Evolutionary conservation across 1,140 invertebrate genomes (phyloP), one percentile per base, ranked within the genome.

Genomic region (Danaus plexippus): DNA sequence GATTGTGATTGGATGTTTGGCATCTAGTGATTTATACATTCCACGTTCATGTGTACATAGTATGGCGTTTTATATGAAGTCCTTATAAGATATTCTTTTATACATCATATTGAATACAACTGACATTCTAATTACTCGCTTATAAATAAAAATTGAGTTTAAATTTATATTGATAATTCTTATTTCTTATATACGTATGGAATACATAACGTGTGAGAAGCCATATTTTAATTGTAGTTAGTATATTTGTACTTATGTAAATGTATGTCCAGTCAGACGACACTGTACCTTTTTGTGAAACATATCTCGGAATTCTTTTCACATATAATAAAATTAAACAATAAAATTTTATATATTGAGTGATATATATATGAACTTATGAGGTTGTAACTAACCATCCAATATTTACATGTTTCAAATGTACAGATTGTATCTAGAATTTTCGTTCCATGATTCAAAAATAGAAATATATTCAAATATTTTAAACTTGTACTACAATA

Each of bases 161-260:
- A 47, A 59, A 45, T 49, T 53, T 44, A 55, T 56, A 47, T 13
- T 43, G 10, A 56, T 51, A 47, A 11, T 47, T 12, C 13, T 52
- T 42, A 44, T 47, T 43, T 18, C 22, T 15, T 43, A 40, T 12
- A 62, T 67, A 58, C 61, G 51, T 70, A 61, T 55, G 53, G 64
- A 62, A 57, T 60, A 55, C 56, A 59, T 68, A 65, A 70, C 61
- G 67, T 61, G 57, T 61, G 47, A 69, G 66, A 32, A 75, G 71
- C 73, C 72, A 81, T 80, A 78, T 77, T 72, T 67, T 69, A 70
- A 46, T 59, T 64, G 67, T 75, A 73, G 60, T 70, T 76, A 68
- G 73, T 74, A 79, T 81, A 79, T 81, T 82, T 82, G 58, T 82
- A 82, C 69, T 54, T 80, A 69, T 80, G 76, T 68, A 80, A 69